A percentile compares a stretch with the other conserved stretches of the same genome.
phyloP scores from a whole-genome alignment of 2,113 vertebrate species.

The Seriola rivoliana region DNA sequence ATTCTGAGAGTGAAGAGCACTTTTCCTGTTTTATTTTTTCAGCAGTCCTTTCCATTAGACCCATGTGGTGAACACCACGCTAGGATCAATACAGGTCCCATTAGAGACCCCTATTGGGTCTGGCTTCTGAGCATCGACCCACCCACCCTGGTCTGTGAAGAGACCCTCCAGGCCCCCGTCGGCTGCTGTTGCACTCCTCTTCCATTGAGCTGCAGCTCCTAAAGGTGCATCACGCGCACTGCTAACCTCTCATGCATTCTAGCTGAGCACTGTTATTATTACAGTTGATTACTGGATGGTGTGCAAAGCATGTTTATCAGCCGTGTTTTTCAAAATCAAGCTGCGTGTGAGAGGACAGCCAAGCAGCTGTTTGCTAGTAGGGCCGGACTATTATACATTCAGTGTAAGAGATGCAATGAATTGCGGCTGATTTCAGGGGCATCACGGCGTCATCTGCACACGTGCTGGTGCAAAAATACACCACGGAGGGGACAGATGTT shows the following conservation, averaged over 20 bases:
- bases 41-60: conserved; percentile 71
- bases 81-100: conserved; percentile 78
- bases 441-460: conserved; percentile 33
- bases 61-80: conserved; percentile 65
- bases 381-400: conserved; percentile 44
- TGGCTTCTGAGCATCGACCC: conserved; percentile 71
- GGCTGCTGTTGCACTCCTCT: conserved; percentile 17
- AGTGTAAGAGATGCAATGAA: conserved; percentile 39
- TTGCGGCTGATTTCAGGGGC: conserved; percentile 59
- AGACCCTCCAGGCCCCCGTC: conserved; percentile 19
- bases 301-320: conserved; percentile 43
- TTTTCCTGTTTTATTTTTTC: conserved; percentile 32
- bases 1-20: conserved; percentile 23
- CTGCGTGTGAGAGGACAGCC: conserved; percentile 55
- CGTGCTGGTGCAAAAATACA: conserved; percentile 49
- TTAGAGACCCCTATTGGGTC: conserved; percentile 72
- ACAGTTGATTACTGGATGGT: conserved; percentile 50
- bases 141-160: conserved; percentile 46
- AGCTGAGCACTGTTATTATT: conserved; percentile 36
- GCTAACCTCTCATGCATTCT: conserved; percentile 38
- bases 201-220: conserved; percentile 25
- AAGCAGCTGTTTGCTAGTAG: conserved; percentile 62
- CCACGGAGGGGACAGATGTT: conserved; percentile 57
- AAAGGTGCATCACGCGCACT: conserved; percentile 31
- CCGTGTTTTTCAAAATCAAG: conserved; percentile 67